Evolutionary conservation across 2,113 vertebrate genomes (phyloP).

Genomic region (Tachysurus vachellii): DNA sequence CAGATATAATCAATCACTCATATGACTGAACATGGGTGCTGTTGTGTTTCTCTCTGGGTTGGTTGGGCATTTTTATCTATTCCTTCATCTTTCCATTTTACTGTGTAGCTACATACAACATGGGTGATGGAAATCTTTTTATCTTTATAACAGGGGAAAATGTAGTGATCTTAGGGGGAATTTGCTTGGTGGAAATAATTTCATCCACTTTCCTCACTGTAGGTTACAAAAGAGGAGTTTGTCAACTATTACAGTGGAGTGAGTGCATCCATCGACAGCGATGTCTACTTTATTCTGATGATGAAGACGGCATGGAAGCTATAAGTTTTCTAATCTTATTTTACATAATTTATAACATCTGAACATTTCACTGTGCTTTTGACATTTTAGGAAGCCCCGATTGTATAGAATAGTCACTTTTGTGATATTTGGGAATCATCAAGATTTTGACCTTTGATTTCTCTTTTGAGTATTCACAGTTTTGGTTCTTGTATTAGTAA

Average conservation of each 20-base stretch:
- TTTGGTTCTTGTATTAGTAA: not conserved
- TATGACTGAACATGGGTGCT: not conserved
- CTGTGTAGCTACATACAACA: not conserved
- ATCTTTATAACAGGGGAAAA: not conserved
- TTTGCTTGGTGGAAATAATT: slow-evolving; percentile 14
- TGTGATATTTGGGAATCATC: slow-evolving; percentile 11
- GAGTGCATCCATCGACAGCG: slow-evolving; percentile 91
- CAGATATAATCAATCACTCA: not conserved
- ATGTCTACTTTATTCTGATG: slow-evolving; percentile 92
- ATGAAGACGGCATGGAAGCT: slow-evolving; percentile 92
- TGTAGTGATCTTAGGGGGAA: not conserved
- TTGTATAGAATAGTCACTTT: not conserved
- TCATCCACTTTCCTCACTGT: slow-evolving; percentile 42
- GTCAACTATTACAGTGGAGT: slow-evolving; percentile 92
- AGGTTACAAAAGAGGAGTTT: slow-evolving; percentile 95
- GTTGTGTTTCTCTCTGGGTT: not conserved
- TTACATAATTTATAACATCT: not conserved
- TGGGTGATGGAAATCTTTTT: not conserved
- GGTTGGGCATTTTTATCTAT: slow-evolving; percentile 20
- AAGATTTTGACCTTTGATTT: not conserved
- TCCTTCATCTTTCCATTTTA: slow-evolving; percentile 5
- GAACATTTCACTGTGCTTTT: not conserved
- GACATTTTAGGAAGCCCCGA: not conserved
- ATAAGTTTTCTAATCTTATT: slow-evolving; percentile 49
- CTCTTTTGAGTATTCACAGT: not conserved